These are phyloP conservation scores for Abrostola tripartita DNA, from an alignment of 2,888 invertebrate species.

Conservation along the genomic window DNA sequence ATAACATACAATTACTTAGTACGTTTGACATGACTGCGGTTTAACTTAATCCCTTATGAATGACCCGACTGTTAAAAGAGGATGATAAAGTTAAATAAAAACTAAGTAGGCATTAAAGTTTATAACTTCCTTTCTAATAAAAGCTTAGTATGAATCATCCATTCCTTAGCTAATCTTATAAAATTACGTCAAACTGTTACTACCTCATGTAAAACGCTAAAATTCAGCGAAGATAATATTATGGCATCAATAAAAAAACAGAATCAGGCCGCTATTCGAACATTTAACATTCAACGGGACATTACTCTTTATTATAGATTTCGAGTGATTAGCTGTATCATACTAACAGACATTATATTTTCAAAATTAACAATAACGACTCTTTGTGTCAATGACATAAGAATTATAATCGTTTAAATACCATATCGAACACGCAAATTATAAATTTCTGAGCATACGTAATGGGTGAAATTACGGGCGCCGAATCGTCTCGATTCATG, in stretches of 20 bases:
- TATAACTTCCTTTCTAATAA: background rate
- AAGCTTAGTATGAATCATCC: background rate
- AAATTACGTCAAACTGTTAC: constrained; percentile 13
- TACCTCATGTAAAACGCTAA: background rate
- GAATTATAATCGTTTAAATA: constrained; percentile 64
- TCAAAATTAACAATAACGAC: constrained; percentile 47
- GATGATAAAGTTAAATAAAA: background rate
- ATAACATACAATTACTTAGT: constrained; percentile 4
- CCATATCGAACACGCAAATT: constrained; percentile 71
- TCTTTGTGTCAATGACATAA: constrained; percentile 63
- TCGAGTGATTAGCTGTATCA: constrained; percentile 75
- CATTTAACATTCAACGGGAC: constrained; percentile 74
- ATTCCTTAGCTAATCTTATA: too few relatives aligned
- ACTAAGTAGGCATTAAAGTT: background rate
- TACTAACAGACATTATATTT: constrained; percentile 56
- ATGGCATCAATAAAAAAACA: constrained; percentile 63
- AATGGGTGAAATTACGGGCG: constrained; percentile 81
- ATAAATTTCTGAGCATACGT: constrained; percentile 75
- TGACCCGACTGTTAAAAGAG: background rate
- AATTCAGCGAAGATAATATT: constrained; percentile 19
- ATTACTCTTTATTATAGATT: constrained; percentile 80
- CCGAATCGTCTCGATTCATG: constrained; percentile 78
- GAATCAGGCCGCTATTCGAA: constrained; percentile 66
- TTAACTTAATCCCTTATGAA: background rate
- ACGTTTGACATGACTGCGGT: background rate